Conservation (phyloP, 2,113 vertebrate species). For the Corythornis madagascariensis region DNA sequence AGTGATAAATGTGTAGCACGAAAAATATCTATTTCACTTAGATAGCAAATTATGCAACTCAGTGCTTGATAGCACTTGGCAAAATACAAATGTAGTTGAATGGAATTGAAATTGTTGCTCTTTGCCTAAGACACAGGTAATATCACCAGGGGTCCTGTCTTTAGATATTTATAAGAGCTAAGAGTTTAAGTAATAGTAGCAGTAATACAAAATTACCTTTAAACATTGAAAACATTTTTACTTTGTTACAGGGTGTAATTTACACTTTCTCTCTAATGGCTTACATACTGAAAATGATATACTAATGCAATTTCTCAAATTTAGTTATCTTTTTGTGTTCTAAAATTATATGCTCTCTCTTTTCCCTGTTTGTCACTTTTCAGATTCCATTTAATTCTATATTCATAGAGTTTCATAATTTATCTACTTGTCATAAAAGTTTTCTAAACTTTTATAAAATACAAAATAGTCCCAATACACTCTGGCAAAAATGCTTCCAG, state of each 20-base stretch:
- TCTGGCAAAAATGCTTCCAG: slow-evolving; percentile 76
- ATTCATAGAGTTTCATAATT: slow-evolving; percentile 76
- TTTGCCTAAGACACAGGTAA: slow-evolving; percentile 91
- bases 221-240: slow-evolving; percentile 89
- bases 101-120: slow-evolving; percentile 93
- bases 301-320: slow-evolving; percentile 87
- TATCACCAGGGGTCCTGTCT: slow-evolving; percentile 93
- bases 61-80: slow-evolving; percentile 86
- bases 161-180: slow-evolving; percentile 93
- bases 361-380: slow-evolving; percentile 81
- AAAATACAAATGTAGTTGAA: slow-evolving; percentile 94
- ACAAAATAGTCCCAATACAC: slow-evolving; percentile 75
- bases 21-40: slow-evolving; percentile 89
- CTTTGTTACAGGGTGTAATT: slow-evolving; percentile 89
- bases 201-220: slow-evolving; percentile 92
- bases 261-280: slow-evolving; percentile 85
- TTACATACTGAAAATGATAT: slow-evolving; percentile 83
- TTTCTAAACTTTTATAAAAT: slow-evolving; percentile 76
- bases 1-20: slow-evolving; percentile 83
- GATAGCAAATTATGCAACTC: slow-evolving; percentile 84
- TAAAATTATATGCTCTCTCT: slow-evolving; percentile 82
- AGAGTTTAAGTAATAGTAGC: slow-evolving; percentile 96
- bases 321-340: slow-evolving; percentile 81
- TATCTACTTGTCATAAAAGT: slow-evolving; percentile 81
- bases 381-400: slow-evolving; percentile 78